Evolutionary conservation across 2,797 vertebrate species (phyloP).

Genomic region (Sebastes cheni): DNA sequence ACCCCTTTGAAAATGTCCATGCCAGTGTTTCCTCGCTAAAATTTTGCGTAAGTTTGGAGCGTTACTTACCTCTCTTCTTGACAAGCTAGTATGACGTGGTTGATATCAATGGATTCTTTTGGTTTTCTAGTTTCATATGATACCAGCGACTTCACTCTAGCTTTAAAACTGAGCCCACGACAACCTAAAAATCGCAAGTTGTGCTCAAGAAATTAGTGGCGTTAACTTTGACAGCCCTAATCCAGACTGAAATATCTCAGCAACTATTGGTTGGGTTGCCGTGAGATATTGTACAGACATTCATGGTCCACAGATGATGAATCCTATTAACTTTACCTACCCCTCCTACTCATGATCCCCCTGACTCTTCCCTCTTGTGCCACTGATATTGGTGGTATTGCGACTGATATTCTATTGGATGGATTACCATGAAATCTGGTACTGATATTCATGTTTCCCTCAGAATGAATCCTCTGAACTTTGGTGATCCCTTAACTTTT

Average conservation of each 20-base stretch:
- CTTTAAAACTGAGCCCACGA: too few relatives aligned
- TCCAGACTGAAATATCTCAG: too few relatives aligned
- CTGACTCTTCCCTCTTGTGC: background rate
- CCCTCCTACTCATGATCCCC: background rate
- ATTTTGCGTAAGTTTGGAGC: rapidly evolving
- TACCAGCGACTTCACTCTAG: too few relatives aligned
- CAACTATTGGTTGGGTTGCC: background rate
- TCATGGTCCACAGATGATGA: background rate
- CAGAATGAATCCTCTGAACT: background rate
- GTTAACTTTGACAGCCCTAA: too few relatives aligned
- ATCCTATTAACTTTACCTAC: background rate
- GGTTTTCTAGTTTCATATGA: too few relatives aligned
- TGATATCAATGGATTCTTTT: too few relatives aligned
- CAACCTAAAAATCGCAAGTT: too few relatives aligned
- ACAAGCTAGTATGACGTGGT: too few relatives aligned
- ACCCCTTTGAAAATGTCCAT: too few relatives aligned
- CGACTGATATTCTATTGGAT: background rate
- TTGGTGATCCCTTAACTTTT: background rate
- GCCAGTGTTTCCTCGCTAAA: too few relatives aligned
- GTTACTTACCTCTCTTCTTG: too few relatives aligned
- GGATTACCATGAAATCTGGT: background rate
- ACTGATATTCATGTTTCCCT: background rate
- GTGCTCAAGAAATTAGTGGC: too few relatives aligned
- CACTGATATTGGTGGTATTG: background rate
- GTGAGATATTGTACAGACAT: background rate